Evolutionary conservation across 2,797 vertebrate species (phyloP), one percentile per base, ranked within the genome.

Genomic region (Bucorvus abyssinicus): DNA sequence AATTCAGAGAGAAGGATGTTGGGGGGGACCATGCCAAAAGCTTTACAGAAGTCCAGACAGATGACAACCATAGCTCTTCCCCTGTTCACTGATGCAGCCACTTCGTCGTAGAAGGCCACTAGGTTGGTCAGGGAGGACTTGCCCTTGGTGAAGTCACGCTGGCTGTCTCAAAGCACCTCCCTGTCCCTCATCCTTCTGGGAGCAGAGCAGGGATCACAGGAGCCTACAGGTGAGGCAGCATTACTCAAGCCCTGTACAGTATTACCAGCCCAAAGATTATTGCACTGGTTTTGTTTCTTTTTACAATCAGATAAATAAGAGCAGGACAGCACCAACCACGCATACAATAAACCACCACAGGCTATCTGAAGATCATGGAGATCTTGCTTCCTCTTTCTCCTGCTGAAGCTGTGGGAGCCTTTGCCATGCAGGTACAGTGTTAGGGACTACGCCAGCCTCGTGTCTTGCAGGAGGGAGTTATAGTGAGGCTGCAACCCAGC

Each of bases 341-440:
- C 3, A 3, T 10, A 34, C 19, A 56, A 27, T 60, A 60, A 77
- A 80, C 30, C 40, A 49, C 16, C 69, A 64, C 17, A 18, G 36
- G 26, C 68, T 67, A 64, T 34, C 36, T 34, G 32, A 78, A 36
- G 29, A 30, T 53, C 4, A 0, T 1, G 8, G 27, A 69, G 32
- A 44, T 32, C 45, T 38, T 20, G 19, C n/a, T 56, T 80, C 38
- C 65, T 53, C 44, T 49, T 52, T 40, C 57, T 76, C 38, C 56
- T 34, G 0, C 24, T 17, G 44, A 86, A 76, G 75, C 53, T 50
- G 53, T 14, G 55, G 53, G 16, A 57, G 49, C 59, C 70, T 84
- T 57, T 32, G 49, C 23, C 47, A 14, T 0, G 3, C 14, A 45
- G 22, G n/a, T n/a, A 27, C n/a, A 59, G 5, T 0, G 17, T 27